phyloP scores from a whole-genome alignment of 2,113 vertebrate genomes.

The Oplegnathus fasciatus region DNA sequence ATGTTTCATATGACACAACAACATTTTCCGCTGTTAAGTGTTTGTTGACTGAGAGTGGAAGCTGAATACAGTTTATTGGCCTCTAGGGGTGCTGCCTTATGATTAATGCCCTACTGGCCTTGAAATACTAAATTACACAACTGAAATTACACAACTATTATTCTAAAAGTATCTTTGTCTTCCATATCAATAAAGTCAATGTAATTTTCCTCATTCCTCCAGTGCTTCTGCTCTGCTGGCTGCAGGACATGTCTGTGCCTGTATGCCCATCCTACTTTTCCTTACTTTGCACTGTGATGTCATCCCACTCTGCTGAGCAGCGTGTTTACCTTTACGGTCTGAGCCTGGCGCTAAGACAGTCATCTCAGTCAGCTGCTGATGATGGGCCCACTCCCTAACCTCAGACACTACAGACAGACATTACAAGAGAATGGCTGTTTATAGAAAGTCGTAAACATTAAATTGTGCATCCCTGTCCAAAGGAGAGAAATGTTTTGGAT shows the following conservation, averaged over 20 bases:
- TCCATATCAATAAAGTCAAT: conserved; percentile 1
- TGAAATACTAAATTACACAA: conserved; percentile 3
- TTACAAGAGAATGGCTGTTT: conserved; percentile 53
- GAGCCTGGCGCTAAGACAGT: conserved; percentile 64
- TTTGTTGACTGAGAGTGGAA: background rate
- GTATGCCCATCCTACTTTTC: conserved; percentile 52
- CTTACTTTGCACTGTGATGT: conserved; percentile 69
- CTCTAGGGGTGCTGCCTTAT: background rate
- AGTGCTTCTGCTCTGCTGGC: conserved; percentile 30
- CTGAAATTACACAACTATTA: background rate
- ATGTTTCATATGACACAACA: conserved; percentile 30
- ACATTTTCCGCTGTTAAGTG: conserved; percentile 2
- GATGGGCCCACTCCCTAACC: conserved; percentile 58
- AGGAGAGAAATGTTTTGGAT: background rate
- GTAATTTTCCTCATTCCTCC: conserved; percentile 24
- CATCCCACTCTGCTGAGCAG: conserved; percentile 58
- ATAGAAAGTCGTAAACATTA: background rate
- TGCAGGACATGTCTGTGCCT: conserved; percentile 65
- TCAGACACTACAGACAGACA: conserved; percentile 61
- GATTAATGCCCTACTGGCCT: background rate
- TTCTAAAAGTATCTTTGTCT: background rate
- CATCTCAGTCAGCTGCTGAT: conserved; percentile 54
- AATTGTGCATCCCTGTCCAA: background rate
- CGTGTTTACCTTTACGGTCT: conserved; percentile 57
- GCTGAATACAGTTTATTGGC: background rate